A percentile compares a stretch with the other conserved stretches of the same genome.
Evolutionary conservation across 2,113 vertebrate genomes (phyloP).

Genomic region (Dasyurus viverrinus): DNA sequence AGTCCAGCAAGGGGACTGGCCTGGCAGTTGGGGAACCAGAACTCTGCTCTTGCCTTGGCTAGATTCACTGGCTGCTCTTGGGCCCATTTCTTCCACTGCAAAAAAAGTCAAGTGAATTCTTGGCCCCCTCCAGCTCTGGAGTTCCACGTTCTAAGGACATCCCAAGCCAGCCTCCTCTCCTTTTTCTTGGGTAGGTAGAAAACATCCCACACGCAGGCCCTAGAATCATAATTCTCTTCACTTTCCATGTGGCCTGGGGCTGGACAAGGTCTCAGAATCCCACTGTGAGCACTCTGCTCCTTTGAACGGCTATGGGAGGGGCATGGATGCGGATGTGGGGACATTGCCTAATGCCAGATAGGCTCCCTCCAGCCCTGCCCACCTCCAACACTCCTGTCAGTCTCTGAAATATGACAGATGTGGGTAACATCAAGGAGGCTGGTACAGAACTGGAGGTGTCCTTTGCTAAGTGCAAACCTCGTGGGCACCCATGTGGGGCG

Average conservation of each 20-base stretch:
- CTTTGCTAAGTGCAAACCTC: not conserved
- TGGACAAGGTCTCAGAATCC: not conserved
- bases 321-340: not conserved
- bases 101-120: not conserved
- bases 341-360: not conserved
- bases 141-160: not conserved
- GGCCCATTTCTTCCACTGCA: not conserved
- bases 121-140: not conserved
- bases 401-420: not conserved
- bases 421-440: not conserved
- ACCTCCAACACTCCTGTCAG: not conserved
- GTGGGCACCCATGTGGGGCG: not conserved
- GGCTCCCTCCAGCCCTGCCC: not conserved
- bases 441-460: not conserved
- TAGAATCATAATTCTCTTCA: not conserved
- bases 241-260: not conserved
- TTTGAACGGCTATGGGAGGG: not conserved
- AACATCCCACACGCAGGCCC: not conserved
- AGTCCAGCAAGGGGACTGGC: not conserved
- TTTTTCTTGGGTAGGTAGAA: not conserved
- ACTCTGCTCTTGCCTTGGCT: not conserved
- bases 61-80: not conserved
- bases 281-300: not conserved
- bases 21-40: conserved; percentile 11
- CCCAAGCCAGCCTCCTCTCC: not conserved